Evolutionary conservation across 2,113 vertebrate genomes (phyloP), one percentile per base, ranked within the genome.

Genomic region (Cynopterus brachyotis): DNA sequence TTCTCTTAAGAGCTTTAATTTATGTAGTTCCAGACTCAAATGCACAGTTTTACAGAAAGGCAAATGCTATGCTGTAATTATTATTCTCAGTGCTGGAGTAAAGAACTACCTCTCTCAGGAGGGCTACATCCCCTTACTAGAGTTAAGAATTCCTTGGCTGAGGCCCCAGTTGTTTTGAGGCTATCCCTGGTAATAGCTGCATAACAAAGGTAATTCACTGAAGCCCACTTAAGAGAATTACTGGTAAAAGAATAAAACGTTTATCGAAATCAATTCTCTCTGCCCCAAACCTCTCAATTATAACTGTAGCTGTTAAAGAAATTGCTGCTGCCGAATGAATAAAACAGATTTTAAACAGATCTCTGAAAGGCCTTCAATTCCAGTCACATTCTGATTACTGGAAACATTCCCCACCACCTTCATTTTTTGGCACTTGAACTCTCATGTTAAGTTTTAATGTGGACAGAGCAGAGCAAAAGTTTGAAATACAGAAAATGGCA

Each of bases 221-320:
- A 94, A 95, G 64, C 75, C 79, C 88, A 97, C 93, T 96, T 96
- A 95, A 80, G 87, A 96, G 67, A 96, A 97, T 96, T 97, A 86
- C 83, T 76, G 75, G 73, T 91, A 95, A 97, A 97, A 97, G 79
- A 97, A 94, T 95, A 94, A 92, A 94, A 92, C 85, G 17, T 97
- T 97, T 95, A 96, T 94, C 55, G 32, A 97, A 95, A 97, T 94
- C 95, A 97, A 95, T 97, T 97, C 83, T 97, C 82, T 85, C 26
- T 78, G 59, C 70, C 59, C 83, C 87, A 96, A 96, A 89, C 47
- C 79, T 97, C 95, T 96, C 82, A 96, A 96, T 96, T 91, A 93
- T 94, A 97, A 91, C 37, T 80, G 72, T 66, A 85, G 78, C 87
- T 96, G 66, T 95, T 96, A 94, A 89, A 96, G 66, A 91, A 93